phyloP scores from a whole-genome alignment of 2,113 vertebrate species.

The Microcebus ravelobensis region DNA sequence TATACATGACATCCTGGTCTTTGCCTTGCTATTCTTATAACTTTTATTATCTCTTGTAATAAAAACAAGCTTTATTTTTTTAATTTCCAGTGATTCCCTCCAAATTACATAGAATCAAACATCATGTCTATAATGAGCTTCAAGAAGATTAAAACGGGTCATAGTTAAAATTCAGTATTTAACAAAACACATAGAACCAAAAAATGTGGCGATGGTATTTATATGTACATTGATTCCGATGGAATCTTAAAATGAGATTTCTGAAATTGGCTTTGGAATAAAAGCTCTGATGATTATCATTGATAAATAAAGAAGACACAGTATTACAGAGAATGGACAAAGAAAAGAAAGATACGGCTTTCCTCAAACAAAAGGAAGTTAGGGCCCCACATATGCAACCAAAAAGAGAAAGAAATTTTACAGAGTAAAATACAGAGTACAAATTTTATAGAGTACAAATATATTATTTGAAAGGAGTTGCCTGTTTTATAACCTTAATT shows the following conservation, averaged over 20 bases:
- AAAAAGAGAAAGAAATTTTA: neutral
- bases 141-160: neutral
- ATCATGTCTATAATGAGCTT: neutral
- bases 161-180: neutral
- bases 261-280: neutral
- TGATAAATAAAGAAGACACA: neutral
- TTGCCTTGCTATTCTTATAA: neutral
- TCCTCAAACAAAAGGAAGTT: neutral
- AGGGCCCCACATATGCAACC: neutral
- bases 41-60: neutral
- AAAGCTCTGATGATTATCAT: neutral
- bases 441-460: neutral
- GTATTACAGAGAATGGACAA: neutral
- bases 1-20: neutral
- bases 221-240: neutral
- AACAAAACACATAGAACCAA: neutral
- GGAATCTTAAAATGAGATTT: neutral
- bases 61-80: neutral
- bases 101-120: neutral
- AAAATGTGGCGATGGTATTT: neutral
- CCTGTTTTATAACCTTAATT: neutral
- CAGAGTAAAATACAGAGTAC: neutral
- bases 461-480: neutral
- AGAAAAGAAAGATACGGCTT: neutral
- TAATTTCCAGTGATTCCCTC: neutral